These are phyloP conservation scores for Radopholus similis DNA, from an alignment of 1,140 invertebrate species.

Conservation along the genomic window DNA sequence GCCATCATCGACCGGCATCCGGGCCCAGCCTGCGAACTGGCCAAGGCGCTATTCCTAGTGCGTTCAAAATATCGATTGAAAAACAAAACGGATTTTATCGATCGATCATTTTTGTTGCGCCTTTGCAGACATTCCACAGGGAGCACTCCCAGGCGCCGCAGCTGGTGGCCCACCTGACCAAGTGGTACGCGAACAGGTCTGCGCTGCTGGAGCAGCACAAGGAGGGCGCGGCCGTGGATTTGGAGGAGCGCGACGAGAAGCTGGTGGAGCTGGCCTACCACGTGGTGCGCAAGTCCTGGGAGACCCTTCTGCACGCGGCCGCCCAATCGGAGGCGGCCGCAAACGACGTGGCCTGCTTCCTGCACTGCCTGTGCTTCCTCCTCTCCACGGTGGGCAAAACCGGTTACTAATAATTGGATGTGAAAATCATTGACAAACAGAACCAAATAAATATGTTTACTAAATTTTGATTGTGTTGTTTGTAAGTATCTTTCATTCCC, in stretches of 20 bases:
- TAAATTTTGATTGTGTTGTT: background rate
- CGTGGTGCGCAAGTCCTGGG: constrained; percentile 13
- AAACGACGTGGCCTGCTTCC: background rate
- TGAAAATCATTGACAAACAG: background rate
- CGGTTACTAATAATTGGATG: too few relatives aligned
- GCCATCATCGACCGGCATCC: constrained; percentile 9
- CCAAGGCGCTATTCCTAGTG: constrained; percentile 15
- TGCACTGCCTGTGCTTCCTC: background rate
- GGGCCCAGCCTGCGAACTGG: constrained; percentile 16
- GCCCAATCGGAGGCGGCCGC: background rate
- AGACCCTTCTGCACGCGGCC: background rate
- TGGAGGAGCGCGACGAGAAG: background rate
- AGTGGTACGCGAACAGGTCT: background rate
- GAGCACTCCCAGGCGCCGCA: constrained; percentile 1
- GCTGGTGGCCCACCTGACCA: constrained; percentile 11
- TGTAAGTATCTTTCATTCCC: background rate
- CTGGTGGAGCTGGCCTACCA: background rate
- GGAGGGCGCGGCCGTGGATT: background rate
- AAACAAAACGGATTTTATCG: background rate
- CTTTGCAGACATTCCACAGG: constrained; percentile 23
- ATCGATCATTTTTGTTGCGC: background rate
- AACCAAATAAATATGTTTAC: background rate
- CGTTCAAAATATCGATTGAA: background rate
- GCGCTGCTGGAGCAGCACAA: background rate
- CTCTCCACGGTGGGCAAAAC: background rate